Evolutionary conservation across 2,113 vertebrate species (phyloP).

Genomic region (Calidris pugnax): DNA sequence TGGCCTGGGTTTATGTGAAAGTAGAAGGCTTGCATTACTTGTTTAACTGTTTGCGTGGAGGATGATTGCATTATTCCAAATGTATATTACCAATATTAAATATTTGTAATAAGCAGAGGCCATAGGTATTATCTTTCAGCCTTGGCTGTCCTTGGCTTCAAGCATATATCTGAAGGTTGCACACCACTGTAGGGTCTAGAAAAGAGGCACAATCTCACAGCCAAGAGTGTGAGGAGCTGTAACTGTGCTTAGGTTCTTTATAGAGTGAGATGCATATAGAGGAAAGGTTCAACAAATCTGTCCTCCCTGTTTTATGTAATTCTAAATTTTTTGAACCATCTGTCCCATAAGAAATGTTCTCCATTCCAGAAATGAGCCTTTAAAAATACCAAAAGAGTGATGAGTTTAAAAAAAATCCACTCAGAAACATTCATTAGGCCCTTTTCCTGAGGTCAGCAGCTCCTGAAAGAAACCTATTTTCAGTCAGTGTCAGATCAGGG

Average conservation of each 20-base stretch:
- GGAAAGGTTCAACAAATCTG: conserved; percentile 35
- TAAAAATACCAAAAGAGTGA: background rate
- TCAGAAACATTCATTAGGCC: background rate
- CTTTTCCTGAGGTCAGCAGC: background rate
- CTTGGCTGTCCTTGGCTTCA: background rate
- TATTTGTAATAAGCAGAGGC: background rate
- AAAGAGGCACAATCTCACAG: background rate
- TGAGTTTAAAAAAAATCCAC: background rate
- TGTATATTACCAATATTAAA: background rate
- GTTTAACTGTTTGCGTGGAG: background rate
- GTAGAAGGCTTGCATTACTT: background rate
- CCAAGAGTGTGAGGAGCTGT: background rate
- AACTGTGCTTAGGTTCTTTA: conserved; percentile 4
- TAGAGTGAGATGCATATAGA: background rate
- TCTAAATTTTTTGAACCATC: conserved; percentile 42
- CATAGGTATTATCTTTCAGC: background rate
- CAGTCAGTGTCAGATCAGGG: background rate
- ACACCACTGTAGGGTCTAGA: background rate
- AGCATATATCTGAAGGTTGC: background rate
- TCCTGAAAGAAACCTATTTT: background rate
- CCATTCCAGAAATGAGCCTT: background rate
- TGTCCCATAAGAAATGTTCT: conserved; percentile 18
- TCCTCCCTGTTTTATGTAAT: background rate
- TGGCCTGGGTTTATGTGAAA: background rate
- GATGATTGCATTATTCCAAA: background rate